phyloP scores from a whole-genome alignment of 2,888 invertebrate species.

The Cheiracanthium punctorium region DNA sequence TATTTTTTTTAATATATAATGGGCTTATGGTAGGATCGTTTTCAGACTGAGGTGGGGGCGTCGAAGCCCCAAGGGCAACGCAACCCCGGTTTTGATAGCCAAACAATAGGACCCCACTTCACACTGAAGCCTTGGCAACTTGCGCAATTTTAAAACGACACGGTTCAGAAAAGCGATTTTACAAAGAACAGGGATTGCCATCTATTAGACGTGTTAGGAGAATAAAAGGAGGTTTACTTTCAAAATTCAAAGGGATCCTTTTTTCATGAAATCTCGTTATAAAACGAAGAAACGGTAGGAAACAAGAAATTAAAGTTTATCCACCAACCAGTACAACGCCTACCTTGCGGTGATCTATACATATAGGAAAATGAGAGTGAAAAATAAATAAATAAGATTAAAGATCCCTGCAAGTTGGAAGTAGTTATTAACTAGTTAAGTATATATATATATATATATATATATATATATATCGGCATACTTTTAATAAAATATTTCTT shows the following conservation, averaged over 20 bases:
- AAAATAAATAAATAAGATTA: no score
- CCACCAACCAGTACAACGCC: no score
- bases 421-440: no score
- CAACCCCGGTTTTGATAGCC: slow-evolving; percentile 21
- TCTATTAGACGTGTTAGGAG: slow-evolving; percentile 15
- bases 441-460: no score
- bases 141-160: neutral
- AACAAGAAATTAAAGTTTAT: neutral
- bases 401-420: no score
- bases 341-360: no score
- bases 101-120: slow-evolving; percentile 34
- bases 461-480: no score
- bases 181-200: neutral
- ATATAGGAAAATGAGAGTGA: no score
- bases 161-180: neutral
- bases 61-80: neutral
- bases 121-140: neutral
- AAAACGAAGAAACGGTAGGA: neutral
- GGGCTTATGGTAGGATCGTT: slow-evolving; percentile 24
- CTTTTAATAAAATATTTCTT: no score
- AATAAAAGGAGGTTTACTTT: slow-evolving; percentile 4
- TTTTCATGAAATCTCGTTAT: neutral
- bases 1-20: no score
- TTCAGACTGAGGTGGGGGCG: slow-evolving; percentile 21
- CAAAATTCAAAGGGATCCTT: neutral